These are phyloP conservation scores for Caenorhabditis tropicalis DNA, from an alignment of 1,140 invertebrate genomes.

Conservation along the genomic window DNA sequence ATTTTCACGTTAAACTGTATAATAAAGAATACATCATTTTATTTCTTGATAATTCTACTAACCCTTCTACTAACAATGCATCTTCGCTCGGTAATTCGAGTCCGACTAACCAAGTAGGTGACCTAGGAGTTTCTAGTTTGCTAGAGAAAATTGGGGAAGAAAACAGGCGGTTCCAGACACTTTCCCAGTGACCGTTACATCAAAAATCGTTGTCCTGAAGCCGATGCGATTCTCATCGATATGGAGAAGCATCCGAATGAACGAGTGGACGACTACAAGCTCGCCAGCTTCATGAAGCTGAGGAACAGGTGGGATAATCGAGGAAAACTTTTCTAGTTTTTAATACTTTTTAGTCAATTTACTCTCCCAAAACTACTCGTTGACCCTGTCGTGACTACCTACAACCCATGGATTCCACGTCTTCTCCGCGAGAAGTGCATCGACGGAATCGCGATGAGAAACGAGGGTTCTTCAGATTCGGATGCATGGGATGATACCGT, in stretches of 20 bases:
- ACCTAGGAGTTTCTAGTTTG: not conserved
- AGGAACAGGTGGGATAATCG: not conserved
- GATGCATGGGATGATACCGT: not conserved
- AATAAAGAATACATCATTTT: no score
- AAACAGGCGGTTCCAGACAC: not conserved
- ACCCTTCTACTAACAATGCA: not conserved
- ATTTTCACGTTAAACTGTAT: no score
- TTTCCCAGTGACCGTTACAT: conserved; percentile 10
- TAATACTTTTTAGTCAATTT: conserved; percentile 3
- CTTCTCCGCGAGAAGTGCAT: not conserved
- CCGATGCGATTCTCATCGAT: conserved; percentile 15
- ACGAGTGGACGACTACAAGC: not conserved
- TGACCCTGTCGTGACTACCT: not conserved
- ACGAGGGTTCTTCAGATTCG: not conserved
- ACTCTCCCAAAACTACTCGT: conserved; percentile 9
- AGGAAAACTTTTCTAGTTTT: no score
- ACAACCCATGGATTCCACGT: not conserved
- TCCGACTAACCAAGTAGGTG: not conserved
- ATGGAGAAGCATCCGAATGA: not conserved
- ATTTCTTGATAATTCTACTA: not conserved
- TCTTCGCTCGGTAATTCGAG: not conserved
- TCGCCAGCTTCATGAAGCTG: not conserved
- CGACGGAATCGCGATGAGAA: not conserved
- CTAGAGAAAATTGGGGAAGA: not conserved
- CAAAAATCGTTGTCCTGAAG: conserved; percentile 3